Evolutionary conservation across 2,113 vertebrate genomes (phyloP), one percentile per base, ranked within the genome.

Genomic region (Copsychus sechellarum): DNA sequence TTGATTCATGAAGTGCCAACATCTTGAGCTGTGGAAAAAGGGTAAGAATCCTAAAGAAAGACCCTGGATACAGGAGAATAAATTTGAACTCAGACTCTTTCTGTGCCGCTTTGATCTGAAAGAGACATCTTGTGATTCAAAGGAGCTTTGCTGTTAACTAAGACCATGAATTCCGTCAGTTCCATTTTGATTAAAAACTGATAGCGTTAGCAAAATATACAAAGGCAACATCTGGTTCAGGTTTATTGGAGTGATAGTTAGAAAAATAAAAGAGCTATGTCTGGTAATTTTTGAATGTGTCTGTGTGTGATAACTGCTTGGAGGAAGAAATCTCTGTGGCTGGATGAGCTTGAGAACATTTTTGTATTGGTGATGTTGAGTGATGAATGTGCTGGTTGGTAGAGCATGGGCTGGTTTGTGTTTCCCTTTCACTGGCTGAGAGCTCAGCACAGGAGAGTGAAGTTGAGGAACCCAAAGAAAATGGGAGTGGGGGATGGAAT

Each of bases 81-180:
- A 93, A 91, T 96, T 97, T 97, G 90, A 97, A 98, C 96, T 95
- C 86, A 34, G 94, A 95, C 94, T 92, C 81, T 57, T 95, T 97
- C 91, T 97, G 93, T 97, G 81, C 94, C 88, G 56, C 92, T 97
- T 97, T 95, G 93, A 97, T 90, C 58, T 29, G 80, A 91, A 94
- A 93, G 86, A 95, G 94, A 86, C 93, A 86, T 94, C 93, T 89
- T 64, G 7, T 95, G 90, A 96, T 97, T 98, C 96, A 97, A 95
- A 97, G 96, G 91, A 87, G 94, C 92, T 95, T 64, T 81, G 70
- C 43, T 84, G 56, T 84, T 89, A 92, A 89, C 81, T 50, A 58
- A 86, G 77, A 57, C 87, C 81, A 81, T 93, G 90, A 91, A 91
- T 97, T 96, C 92, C 73, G 38, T 95, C 95, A 54, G 51, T 93